Base-by-base conservation (phyloP, 2,797 vertebrate genomes). In the Typhlichthys subterraneus region DNA sequence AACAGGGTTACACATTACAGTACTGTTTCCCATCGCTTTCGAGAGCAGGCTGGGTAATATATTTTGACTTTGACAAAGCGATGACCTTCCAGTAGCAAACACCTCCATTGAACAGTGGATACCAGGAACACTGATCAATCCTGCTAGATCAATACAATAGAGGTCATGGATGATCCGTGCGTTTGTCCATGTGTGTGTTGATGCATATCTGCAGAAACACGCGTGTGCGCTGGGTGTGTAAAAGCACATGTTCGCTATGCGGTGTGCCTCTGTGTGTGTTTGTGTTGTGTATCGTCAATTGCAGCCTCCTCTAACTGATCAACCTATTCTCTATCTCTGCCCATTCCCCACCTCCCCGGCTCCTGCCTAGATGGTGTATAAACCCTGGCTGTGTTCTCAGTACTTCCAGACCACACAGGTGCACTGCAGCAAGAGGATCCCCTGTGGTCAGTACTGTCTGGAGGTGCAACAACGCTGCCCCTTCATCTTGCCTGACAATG, bases 351-450 rank as follows among this genome's bases (percentile, higher is more conserved):
- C 48, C 15, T 60, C 33, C 50, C 69, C 82, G 59, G 76, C 71
- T 80, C 75, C 69, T 71, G 55, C 68, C 50, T 86, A 99, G 97
- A 94, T 92, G 91, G 97, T 97, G 93, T 99, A 99, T 93, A 99
- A 99, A 94, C 96, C 96, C 90, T 99, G 97, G 97, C 94, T 99
- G 87, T 99, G 97, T 94, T 98, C 96, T 93, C 96, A 98, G 93
- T 97, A 96, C 91, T 99, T 99, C 95, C 95, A 98, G 93, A 96
- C 94, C 86, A 95, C 96, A 85, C 96, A 98, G 94, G 94, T 94
- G 90, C 95, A 96, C 93, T 99, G 97, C 96, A 95, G 93, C 87
- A 96, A 95, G 92, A 95, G 93, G 91, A 96, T 99, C 91, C 97
- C 96, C 90, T 99, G 97, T 94, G 95, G 95, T 93, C 96, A 96